Percentiles rank a stretch among this genome's conserved stretches.
Evolutionary conservation across 2,113 vertebrate genomes (phyloP).

Genomic region (Dipodomys spectabilis): DNA sequence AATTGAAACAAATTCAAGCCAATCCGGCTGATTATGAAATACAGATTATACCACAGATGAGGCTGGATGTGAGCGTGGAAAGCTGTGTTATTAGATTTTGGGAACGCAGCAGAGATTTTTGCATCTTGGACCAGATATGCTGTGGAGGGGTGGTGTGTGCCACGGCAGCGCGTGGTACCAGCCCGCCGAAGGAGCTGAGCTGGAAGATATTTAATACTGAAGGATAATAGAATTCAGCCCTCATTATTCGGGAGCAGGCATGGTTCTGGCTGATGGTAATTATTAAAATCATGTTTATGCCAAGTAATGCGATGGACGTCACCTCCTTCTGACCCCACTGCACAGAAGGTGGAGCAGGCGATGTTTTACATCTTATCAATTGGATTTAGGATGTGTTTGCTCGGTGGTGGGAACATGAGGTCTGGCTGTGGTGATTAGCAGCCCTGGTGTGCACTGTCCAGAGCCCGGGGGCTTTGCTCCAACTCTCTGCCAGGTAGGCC

Average conservation of each 20-base stretch:
- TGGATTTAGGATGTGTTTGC: conserved; percentile 37
- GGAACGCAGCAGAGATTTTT: neutral
- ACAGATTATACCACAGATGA: accelerated
- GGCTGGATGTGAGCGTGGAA: accelerated
- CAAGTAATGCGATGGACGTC: conserved; percentile 53
- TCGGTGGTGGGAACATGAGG: accelerated
- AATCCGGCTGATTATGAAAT: neutral
- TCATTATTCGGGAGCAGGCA: conserved; percentile 72
- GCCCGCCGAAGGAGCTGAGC: neutral
- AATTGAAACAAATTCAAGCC: neutral
- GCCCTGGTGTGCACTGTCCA: accelerated
- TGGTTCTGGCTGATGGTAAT: conserved; percentile 68
- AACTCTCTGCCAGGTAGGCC: neutral
- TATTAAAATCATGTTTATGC: conserved; percentile 78
- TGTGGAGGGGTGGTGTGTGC: neutral
- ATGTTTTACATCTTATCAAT: conserved; percentile 64
- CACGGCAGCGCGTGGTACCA: neutral
- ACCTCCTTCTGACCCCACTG: conserved; percentile 18
- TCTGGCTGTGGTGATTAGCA: neutral
- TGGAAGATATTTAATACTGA: conserved; percentile 54
- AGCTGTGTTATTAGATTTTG: accelerated
- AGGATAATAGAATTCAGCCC: conserved; percentile 63
- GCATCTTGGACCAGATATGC: neutral
- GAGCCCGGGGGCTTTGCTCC: neutral
- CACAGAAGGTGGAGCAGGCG: conserved; percentile 32